These are phyloP conservation scores for Philereme transversata DNA, from an alignment of 2,888 invertebrate genomes.

Conservation along the genomic window DNA sequence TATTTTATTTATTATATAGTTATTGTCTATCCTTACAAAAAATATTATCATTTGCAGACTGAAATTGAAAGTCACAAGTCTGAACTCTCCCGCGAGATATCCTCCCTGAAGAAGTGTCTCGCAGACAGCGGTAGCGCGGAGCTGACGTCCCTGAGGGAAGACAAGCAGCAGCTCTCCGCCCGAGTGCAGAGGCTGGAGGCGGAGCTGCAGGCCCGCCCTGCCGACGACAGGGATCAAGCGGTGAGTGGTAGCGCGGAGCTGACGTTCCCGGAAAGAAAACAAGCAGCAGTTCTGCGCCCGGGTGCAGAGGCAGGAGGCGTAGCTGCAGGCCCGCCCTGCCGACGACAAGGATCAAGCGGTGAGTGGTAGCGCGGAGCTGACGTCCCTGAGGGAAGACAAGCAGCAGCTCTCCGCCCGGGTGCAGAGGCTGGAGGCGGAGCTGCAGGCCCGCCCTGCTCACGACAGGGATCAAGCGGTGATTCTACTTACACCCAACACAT, in stretches of 20 bases:
- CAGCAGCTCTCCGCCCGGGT: constrained; percentile 43
- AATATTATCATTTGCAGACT: constrained; percentile 50
- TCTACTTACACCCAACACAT: no score
- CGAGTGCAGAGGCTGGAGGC: constrained; percentile 41
- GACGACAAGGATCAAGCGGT: constrained; percentile 65
- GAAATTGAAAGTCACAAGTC: constrained; percentile 76
- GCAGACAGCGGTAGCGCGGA: constrained; percentile 54
- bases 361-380: constrained; percentile 56
- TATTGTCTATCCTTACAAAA: no score
- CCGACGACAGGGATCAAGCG: constrained; percentile 67
- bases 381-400: constrained; percentile 51
- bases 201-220: constrained; percentile 34
- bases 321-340: constrained; percentile 33
- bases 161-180: constrained; percentile 45
- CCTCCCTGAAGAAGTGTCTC: constrained; percentile 66
- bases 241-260: constrained; percentile 50
- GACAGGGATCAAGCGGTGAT: constrained; percentile 73
- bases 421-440: constrained; percentile 42
- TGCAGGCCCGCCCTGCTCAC: constrained; percentile 39
- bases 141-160: constrained; percentile 53
- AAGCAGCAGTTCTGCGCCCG: constrained; percentile 43
- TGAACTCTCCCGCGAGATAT: constrained; percentile 68
- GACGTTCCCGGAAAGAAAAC: constrained; percentile 39
- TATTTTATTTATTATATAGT: no score
- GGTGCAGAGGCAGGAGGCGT: constrained; percentile 42